phyloP scores from a whole-genome alignment of 1,140 invertebrate genomes.

The Aphis craccivora region DNA sequence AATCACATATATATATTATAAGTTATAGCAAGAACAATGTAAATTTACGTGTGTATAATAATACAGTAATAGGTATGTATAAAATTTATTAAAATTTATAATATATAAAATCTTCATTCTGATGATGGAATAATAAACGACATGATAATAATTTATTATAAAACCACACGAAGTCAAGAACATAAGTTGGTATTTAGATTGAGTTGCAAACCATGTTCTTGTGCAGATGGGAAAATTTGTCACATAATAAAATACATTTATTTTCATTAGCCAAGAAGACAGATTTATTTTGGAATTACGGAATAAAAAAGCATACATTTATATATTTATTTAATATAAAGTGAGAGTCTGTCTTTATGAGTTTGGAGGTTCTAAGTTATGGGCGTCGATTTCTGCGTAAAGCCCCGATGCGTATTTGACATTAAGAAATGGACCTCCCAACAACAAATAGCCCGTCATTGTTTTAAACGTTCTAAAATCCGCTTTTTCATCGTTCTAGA shows the following conservation, averaged over 20 bases:
- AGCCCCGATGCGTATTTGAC: slow-evolving; percentile 55
- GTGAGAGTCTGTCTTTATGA: slow-evolving; percentile 26
- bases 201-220: neutral
- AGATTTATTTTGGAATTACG: slow-evolving; percentile 40
- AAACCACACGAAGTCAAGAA: neutral
- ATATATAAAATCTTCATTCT: neutral
- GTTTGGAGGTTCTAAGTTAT: slow-evolving; percentile 51
- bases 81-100: neutral
- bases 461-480: slow-evolving; percentile 57
- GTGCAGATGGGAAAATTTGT: slow-evolving; percentile 22
- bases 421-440: slow-evolving; percentile 55
- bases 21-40: neutral
- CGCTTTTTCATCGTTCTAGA: slow-evolving; percentile 54
- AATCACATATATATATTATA: neutral
- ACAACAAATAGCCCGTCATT: slow-evolving; percentile 54
- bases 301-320: slow-evolving; percentile 25
- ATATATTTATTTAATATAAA: slow-evolving; percentile 47
- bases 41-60: too few species aligned
- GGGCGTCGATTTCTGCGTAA: slow-evolving; percentile 54
- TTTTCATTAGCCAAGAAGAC: slow-evolving; percentile 34
- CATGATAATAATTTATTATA: neutral
- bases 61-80: too few species aligned
- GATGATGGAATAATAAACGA: neutral
- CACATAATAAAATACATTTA: slow-evolving; percentile 20
- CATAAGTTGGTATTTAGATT: slow-evolving; percentile 7